Evolutionary conservation across 2,113 vertebrate genomes (phyloP).

Genomic region (Psittacula cyanocephala): DNA sequence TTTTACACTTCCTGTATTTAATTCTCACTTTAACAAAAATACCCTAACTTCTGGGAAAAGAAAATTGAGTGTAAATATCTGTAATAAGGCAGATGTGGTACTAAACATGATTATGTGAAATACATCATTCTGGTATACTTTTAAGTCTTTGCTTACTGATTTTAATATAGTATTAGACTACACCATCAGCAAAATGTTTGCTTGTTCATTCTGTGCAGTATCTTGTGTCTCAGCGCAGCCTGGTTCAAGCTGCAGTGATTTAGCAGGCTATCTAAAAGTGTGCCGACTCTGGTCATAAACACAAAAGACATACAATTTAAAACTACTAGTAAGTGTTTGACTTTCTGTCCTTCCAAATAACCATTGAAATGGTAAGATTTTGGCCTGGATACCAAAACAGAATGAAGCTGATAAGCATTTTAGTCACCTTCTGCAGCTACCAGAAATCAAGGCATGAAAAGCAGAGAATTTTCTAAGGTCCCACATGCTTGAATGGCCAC

Average conservation of each 20-base stretch:
- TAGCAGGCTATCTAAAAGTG: conserved; percentile 40
- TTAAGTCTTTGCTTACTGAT: conserved; percentile 38
- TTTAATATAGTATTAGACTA: conserved; percentile 45
- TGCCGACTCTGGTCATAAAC: conserved; percentile 25
- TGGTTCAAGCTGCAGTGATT: conserved; percentile 13
- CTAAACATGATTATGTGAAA: not conserved
- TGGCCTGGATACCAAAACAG: not conserved
- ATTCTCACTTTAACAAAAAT: conserved; percentile 13
- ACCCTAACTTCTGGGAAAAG: not conserved
- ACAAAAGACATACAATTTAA: not conserved
- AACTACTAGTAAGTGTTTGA: not conserved
- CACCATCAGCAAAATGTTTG: conserved; percentile 6
- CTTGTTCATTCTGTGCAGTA: conserved; percentile 25
- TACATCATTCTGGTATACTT: not conserved
- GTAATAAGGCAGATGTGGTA: not conserved
- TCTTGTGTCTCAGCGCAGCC: not conserved
- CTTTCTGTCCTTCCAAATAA: not conserved
- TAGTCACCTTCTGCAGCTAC: not conserved
- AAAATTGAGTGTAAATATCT: conserved; percentile 42
- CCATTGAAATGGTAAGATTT: not conserved
- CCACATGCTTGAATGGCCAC: rapidly evolving
- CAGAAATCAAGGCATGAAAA: not conserved
- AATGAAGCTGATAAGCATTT: not conserved
- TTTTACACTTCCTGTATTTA: conserved; percentile 60
- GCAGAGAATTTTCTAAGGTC: not conserved